phyloP scores from a whole-genome alignment of 2,113 vertebrate genomes.

The Aegotheles bennettii region DNA sequence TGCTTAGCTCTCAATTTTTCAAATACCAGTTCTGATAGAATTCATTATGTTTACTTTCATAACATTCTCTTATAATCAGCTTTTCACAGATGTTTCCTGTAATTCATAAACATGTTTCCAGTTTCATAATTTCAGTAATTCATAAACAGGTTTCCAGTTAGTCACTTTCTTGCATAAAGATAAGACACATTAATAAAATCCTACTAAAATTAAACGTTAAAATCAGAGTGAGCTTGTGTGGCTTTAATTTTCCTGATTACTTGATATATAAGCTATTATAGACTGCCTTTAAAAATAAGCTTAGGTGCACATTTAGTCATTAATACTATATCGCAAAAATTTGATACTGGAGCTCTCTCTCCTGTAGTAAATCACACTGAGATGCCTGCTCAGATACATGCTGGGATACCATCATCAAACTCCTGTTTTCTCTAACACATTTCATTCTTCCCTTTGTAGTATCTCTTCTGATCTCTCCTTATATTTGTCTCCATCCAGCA shows the following conservation, averaged over 20 bases:
- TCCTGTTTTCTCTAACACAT: neutral
- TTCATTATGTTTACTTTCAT: neutral
- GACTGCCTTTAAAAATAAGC: neutral
- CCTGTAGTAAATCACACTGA: neutral
- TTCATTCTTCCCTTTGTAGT: neutral
- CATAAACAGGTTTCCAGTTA: neutral
- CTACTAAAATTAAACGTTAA: neutral
- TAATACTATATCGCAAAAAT: neutral
- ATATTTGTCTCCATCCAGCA: neutral
- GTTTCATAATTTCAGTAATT: too few relatives aligned
- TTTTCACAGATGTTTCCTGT: neutral
- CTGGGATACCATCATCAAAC: neutral
- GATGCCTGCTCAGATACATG: neutral
- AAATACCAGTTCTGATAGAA: neutral
- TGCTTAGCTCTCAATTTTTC: neutral
- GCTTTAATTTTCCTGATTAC: neutral
- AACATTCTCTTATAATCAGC: neutral
- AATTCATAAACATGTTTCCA: neutral
- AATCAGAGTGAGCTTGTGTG: neutral
- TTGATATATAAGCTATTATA: neutral
- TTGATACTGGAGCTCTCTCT: neutral
- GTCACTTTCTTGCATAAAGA: neutral
- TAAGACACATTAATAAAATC: neutral
- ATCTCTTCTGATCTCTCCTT: neutral
- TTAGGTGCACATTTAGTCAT: neutral